These are phyloP conservation scores for Rhea pennata DNA, from an alignment of 2,113 vertebrate species.

Conservation along the genomic window DNA sequence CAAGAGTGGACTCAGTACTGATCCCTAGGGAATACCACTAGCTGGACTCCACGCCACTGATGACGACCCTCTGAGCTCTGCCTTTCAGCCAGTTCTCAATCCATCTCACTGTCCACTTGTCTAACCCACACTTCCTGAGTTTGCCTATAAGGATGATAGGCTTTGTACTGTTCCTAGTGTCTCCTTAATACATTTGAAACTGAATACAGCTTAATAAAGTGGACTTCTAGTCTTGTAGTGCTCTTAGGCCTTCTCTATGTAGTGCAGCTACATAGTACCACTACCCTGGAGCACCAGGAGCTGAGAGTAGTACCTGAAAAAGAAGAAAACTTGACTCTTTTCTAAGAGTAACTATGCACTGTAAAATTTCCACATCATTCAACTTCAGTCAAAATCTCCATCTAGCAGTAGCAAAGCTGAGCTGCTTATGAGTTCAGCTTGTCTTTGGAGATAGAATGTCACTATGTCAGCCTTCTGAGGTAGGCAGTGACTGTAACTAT, in stretches of 20 bases:
- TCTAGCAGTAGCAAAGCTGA: not conserved
- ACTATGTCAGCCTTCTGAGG: not conserved
- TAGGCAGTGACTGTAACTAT: fast-evolving
- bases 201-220: not conserved
- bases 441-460: not conserved
- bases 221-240: not conserved
- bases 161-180: not conserved
- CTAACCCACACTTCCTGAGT: too few relatives aligned
- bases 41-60: too few relatives aligned
- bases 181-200: not conserved
- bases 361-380: not conserved
- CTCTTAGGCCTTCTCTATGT: not conserved
- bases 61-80: too few relatives aligned
- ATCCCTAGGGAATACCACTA: too few relatives aligned
- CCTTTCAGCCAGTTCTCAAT: too few relatives aligned
- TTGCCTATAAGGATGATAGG: too few relatives aligned
- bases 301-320: not conserved
- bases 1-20: too few relatives aligned
- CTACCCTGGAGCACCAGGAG: not conserved
- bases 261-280: not conserved
- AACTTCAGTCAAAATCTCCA: not conserved
- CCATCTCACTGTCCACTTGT: too few relatives aligned
- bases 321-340: not conserved
- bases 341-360: not conserved
- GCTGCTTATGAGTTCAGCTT: not conserved